These are phyloP conservation scores for Agapornis roseicollis DNA, from an alignment of 2,113 vertebrate species.

Conservation along the genomic window DNA sequence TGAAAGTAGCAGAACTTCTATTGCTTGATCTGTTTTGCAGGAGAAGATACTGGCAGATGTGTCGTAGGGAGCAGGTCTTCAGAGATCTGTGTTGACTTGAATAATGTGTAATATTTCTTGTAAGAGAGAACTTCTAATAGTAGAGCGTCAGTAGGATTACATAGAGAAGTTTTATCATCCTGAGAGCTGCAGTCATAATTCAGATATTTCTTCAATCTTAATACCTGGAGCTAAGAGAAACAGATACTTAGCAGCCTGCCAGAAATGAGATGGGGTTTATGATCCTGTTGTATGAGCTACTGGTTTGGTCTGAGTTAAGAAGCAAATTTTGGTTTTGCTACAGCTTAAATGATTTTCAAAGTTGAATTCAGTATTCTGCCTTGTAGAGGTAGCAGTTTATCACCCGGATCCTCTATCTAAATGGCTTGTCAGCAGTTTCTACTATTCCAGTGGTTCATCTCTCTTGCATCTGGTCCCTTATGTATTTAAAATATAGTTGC, in stretches of 20 bases:
- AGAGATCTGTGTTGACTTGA: neutral
- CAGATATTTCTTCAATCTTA: neutral
- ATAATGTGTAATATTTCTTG: neutral
- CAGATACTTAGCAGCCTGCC: neutral
- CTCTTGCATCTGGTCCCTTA: neutral
- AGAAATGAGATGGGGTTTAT: neutral
- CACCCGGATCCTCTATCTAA: neutral
- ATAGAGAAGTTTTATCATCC: neutral
- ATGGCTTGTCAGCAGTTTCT: slow-evolving; percentile 18
- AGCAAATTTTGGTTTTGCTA: neutral
- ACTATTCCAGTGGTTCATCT: neutral
- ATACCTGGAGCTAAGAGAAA: neutral
- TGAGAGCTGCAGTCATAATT: neutral
- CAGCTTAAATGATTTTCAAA: neutral
- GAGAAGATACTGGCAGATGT: neutral
- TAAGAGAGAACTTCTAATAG: neutral
- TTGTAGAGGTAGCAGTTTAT: neutral
- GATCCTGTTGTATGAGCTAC: neutral
- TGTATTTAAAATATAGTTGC: neutral
- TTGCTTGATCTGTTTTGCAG: neutral
- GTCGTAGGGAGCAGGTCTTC: neutral
- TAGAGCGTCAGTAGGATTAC: neutral
- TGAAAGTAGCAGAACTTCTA: neutral
- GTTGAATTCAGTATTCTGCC: neutral
- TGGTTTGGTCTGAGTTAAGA: neutral